These are phyloP conservation scores for Calliopsis andreniformis DNA, from an alignment of 1,140 invertebrate genomes.

Conservation along the genomic window DNA sequence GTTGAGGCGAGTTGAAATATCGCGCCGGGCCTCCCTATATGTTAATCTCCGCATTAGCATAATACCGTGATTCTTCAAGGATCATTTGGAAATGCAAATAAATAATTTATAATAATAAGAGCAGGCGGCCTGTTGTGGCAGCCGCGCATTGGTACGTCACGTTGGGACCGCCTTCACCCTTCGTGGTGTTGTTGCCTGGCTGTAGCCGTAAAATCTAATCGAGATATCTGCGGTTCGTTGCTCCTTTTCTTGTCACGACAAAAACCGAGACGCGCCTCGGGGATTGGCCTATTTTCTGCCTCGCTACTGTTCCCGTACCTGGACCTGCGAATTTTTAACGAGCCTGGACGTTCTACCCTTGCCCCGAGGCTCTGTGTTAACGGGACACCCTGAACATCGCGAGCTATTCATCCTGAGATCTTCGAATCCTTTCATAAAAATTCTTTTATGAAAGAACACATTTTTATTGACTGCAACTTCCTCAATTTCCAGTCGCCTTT, in stretches of 20 bases:
- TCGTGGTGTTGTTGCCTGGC: slow-evolving; percentile 1
- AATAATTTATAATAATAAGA: slow-evolving; percentile 82
- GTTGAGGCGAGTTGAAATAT: slow-evolving; percentile 78
- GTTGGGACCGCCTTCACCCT: slow-evolving; percentile 31
- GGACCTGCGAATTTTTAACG: neutral
- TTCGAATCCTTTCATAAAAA: no score
- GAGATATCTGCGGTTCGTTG: slow-evolving; percentile 53
- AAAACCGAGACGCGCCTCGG: slow-evolving; percentile 18
- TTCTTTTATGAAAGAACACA: no score
- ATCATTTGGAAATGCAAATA: slow-evolving; percentile 82
- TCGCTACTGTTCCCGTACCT: slow-evolving; percentile 12
- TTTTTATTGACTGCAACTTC: no score
- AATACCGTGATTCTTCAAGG: slow-evolving; percentile 81
- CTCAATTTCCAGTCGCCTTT: no score
- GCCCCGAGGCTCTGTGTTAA: no score
- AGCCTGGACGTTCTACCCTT: no score
- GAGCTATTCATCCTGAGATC: no score
- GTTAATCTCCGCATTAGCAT: slow-evolving; percentile 81
- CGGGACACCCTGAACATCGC: no score
- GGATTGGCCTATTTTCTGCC: slow-evolving; percentile 43
- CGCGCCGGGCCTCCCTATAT: slow-evolving; percentile 77
- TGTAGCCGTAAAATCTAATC: slow-evolving; percentile 50
- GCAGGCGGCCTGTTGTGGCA: slow-evolving; percentile 68
- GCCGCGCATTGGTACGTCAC: slow-evolving; percentile 59
- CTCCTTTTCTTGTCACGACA: slow-evolving; percentile 53